Evolutionary conservation across 2,888 invertebrate genomes (phyloP), one percentile per base, ranked within the genome.

Genomic region (Tetranychus truncatus): DNA sequence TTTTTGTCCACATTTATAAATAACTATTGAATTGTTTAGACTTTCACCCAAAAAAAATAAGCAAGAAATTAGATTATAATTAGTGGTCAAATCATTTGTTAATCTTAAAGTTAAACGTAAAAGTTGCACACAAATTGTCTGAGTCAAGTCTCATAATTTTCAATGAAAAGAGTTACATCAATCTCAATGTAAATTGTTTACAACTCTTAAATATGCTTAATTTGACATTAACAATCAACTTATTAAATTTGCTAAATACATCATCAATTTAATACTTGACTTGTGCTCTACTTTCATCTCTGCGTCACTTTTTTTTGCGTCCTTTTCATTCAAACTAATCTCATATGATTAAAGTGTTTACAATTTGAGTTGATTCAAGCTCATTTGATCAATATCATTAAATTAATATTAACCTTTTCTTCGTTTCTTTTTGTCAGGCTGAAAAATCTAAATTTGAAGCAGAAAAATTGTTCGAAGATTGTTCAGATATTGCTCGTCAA

Each of bases 391-490:
- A 18, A 66, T 66, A 18, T 66, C n/a, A 66, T 18, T 18, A 66
- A 66, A 18, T 66, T 66, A 66, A 18, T 18, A 65, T 65, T 18
- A 66, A 18, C 66, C 34, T 21, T 21, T 18, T 67, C n/a, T n/a
- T 20, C 24, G 6, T 72, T 34, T 44, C 1, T 9, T 71, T 7
- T 18, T 45, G 1, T 9, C 45, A 74, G 74, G 74, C 84, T 44
- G 83, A 84, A 78, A 82, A 82, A 74, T 80, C 81, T 0, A 83
- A 83, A 77, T 78, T 80, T 45, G 80, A 80, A 66, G 82, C 83
- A 18, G 83, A 84, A 78, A 81, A 81, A 77, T 80, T 81, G 8
- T 84, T 83, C 80, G 83, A 84, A 79, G 81, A 81, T 74, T 84
- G 84, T 78, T 82, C 83, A 71, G 83, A 83, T 74, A 80, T 80